Base-by-base conservation (phyloP, 2,113 vertebrate genomes). In the Tyrannus savana region DNA sequence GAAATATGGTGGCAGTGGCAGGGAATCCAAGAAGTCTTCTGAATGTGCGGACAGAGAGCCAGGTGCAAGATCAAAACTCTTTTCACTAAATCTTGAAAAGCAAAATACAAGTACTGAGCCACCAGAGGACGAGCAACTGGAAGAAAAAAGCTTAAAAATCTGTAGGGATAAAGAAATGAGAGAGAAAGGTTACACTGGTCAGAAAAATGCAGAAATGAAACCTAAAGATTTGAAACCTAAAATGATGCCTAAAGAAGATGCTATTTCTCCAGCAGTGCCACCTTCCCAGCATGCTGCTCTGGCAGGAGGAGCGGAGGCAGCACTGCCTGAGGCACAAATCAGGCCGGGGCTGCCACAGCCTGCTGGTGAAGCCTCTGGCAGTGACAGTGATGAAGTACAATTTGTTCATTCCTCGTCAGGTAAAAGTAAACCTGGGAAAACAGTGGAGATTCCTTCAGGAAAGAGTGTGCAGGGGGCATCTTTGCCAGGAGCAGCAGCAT, bases 401-500 rank as follows among this genome's bases (percentile, higher is more conserved):
- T 58, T 98, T 83, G 95, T 96, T 67, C 97, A 95, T 8, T 97
- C 96, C 23, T 78, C 90, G 10, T 84, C 72, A 6, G 63, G 23
- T 62, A 52, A 77, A 83, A 88, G 62, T 44, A 77, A 91, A 42
- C 96, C 97, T 94, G 96, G 97, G 33, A 97, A 97, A 30, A 41
- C 84, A 5, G 73, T 69, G 91, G 67, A 92, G 16, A 60, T 93
- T 44, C 78, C 89, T 14, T 91, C 64, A 49, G 85, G 18, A 11
- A 94, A 53, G 28, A 83, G n/a, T n/a, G 17, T 95, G 13, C 98
- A 98, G 52, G 98, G 94, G 46, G 94, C 97, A 13, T 66, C 96
- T 46, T 97, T 96, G 91, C 85, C 97, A 6, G 97, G 96, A 19
- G 97, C 98, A 96, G 97, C 95, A 58, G 55, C 87, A 39, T 90